phyloP scores from a whole-genome alignment of 2,797 vertebrate species.

The Esox lucius region DNA sequence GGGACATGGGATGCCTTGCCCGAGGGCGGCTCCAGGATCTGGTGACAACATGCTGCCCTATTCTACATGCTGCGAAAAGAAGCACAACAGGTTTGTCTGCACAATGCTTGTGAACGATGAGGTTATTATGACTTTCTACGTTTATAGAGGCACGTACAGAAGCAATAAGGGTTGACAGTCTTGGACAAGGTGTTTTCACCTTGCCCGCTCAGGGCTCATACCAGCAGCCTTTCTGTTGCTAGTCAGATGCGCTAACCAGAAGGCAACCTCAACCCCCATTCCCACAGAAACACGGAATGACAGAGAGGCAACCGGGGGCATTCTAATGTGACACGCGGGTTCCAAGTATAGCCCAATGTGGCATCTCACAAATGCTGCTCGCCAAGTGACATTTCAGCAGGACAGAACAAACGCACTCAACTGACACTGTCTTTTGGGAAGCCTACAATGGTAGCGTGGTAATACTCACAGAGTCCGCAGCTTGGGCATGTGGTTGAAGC shows the following conservation, averaged over 20 bases:
- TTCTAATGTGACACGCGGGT: conserved; percentile 39
- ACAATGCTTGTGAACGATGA: background rate
- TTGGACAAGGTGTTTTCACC: too few relatives aligned
- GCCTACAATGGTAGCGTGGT: background rate
- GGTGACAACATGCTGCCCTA: conserved; percentile 12
- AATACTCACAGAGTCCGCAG: conserved; percentile 96
- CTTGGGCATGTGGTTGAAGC: conserved; percentile 99
- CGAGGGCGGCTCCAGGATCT: conserved; percentile 6
- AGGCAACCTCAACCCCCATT: too few relatives aligned
- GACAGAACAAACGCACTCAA: background rate
- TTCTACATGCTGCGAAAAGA: background rate
- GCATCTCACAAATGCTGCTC: background rate
- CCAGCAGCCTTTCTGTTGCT: too few relatives aligned
- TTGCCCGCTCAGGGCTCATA: too few relatives aligned
- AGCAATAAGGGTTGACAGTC: too few relatives aligned
- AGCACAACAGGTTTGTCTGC: conserved; percentile 8
- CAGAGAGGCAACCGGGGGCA: conserved; percentile 49
- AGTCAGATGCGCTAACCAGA: too few relatives aligned
- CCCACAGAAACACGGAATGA: too few relatives aligned
- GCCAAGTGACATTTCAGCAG: background rate
- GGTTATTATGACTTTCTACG: too few relatives aligned
- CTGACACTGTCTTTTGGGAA: background rate
- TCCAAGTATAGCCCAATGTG: background rate
- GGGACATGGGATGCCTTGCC: conserved; percentile 12
- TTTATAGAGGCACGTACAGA: too few relatives aligned